Percentiles rank a stretch among this genome's conserved stretches.
phyloP scores from a whole-genome alignment of 1,140 invertebrate species.

The Notospermus geniculatus region DNA sequence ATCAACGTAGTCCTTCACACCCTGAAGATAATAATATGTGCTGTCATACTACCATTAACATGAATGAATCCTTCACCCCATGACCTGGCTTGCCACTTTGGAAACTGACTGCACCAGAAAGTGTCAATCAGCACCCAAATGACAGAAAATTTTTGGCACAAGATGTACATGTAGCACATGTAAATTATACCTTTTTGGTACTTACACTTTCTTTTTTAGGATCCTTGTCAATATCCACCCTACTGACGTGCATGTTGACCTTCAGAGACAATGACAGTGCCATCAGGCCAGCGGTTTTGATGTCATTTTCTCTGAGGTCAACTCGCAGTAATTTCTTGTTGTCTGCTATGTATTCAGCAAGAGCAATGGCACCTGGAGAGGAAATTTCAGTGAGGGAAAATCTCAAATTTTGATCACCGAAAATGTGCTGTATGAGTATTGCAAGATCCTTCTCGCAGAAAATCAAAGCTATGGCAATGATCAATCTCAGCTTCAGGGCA shows the following conservation, averaged over 20 bases:
- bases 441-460: no score
- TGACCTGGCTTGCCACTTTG: no score
- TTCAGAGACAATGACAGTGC: conserved; percentile 71
- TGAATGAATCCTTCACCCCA: neutral
- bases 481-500: neutral
- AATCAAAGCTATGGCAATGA: neutral
- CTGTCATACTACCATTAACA: neutral
- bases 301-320: conserved; percentile 78
- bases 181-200: neutral
- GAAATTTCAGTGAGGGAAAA: no score
- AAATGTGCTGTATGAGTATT: no score
- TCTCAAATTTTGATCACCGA: no score
- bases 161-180: no score
- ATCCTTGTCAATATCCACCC: conserved; percentile 77
- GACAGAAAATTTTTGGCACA: no score
- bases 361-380: conserved; percentile 61
- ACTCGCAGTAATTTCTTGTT: conserved; percentile 69
- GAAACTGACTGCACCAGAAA: no score
- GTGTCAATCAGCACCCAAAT: no score
- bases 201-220: conserved; percentile 62
- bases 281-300: conserved; percentile 73
- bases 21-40: conserved; percentile 31
- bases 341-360: conserved; percentile 69
- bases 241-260: conserved; percentile 70
- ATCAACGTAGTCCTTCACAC: conserved; percentile 55